Percentiles rank a stretch among this genome's conserved stretches.
These are phyloP conservation scores for Artemia sinica DNA, from an alignment of 2,888 invertebrate genomes.

Conservation along the genomic window DNA sequence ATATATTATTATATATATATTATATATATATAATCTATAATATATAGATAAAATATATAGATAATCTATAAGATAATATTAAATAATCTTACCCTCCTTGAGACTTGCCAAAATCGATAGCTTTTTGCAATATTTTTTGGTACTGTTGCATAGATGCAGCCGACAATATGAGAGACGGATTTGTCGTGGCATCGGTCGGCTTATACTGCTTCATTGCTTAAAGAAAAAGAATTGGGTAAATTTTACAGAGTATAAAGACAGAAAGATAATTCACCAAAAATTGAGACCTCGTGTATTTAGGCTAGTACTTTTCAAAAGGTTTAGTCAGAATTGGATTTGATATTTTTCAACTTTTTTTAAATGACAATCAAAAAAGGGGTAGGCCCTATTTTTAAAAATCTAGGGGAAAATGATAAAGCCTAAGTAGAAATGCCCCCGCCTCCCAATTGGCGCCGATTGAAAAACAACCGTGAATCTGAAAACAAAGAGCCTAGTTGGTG, in stretches of 20 bases:
- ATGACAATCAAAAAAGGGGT: too few relatives aligned
- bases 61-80: too few relatives aligned
- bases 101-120: slow-evolving; percentile 64
- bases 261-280: not conserved
- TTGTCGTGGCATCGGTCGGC: slow-evolving; percentile 97
- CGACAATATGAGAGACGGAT: slow-evolving; percentile 86
- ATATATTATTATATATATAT: slow-evolving; percentile 17
- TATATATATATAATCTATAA: too few relatives aligned
- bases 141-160: slow-evolving; percentile 91
- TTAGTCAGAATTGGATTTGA: not conserved
- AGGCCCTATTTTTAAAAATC: too few relatives aligned
- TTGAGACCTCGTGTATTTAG: not conserved
- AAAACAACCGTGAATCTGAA: too few relatives aligned
- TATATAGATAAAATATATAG: too few relatives aligned
- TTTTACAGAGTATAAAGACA: not conserved
- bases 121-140: slow-evolving; percentile 67
- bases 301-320: slow-evolving; percentile 16
- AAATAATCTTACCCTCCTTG: slow-evolving; percentile 39
- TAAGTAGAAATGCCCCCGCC: too few relatives aligned
- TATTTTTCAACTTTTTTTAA: too few relatives aligned
- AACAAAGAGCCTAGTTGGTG: too few relatives aligned
- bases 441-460: too few relatives aligned
- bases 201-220: slow-evolving; percentile 87
- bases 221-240: slow-evolving; percentile 28
- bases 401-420: too few relatives aligned